Conservation (phyloP, 2,888 invertebrate genomes). For the Trichogramma evanescens region DNA sequence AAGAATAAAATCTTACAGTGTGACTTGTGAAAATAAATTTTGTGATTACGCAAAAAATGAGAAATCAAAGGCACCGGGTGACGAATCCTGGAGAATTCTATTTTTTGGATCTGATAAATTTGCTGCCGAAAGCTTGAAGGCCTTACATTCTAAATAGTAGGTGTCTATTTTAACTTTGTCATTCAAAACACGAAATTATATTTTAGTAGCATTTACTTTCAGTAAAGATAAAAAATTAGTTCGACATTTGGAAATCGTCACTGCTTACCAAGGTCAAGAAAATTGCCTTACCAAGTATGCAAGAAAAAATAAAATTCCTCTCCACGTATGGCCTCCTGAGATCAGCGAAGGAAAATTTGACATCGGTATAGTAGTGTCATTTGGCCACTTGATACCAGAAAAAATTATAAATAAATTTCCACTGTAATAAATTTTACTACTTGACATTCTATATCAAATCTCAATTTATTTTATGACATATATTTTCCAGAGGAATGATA, state of each 20-base stretch:
- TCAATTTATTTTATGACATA: conserved; percentile 2
- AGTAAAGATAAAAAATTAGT: conserved; percentile 54
- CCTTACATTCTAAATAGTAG: conserved; percentile 63
- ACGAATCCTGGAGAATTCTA: conserved; percentile 50
- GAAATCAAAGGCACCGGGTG: neutral
- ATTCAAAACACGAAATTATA: neutral
- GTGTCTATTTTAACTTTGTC: conserved; percentile 28
- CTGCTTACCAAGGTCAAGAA: conserved; percentile 56
- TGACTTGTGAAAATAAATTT: too few relatives aligned
- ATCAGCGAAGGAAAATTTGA: conserved; percentile 57
- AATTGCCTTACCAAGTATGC: conserved; percentile 68
- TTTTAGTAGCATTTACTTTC: conserved; percentile 26
- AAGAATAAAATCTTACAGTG: too few relatives aligned
- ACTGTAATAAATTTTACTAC: conserved; percentile 56
- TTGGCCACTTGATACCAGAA: conserved; percentile 83
- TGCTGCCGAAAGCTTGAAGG: conserved; percentile 66
- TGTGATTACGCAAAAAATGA: too few relatives aligned
- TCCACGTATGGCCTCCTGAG: conserved; percentile 62
- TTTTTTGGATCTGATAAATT: conserved; percentile 86
- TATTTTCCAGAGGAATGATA: conserved; percentile 69
- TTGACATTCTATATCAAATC: conserved; percentile 10
- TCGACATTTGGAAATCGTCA: conserved; percentile 62
- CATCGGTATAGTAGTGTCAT: conserved; percentile 85
- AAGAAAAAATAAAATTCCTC: conserved; percentile 51
- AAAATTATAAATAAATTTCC: conserved; percentile 70